phyloP scores from a whole-genome alignment of 1,140 invertebrate species.

The Melanaphis sacchari region DNA sequence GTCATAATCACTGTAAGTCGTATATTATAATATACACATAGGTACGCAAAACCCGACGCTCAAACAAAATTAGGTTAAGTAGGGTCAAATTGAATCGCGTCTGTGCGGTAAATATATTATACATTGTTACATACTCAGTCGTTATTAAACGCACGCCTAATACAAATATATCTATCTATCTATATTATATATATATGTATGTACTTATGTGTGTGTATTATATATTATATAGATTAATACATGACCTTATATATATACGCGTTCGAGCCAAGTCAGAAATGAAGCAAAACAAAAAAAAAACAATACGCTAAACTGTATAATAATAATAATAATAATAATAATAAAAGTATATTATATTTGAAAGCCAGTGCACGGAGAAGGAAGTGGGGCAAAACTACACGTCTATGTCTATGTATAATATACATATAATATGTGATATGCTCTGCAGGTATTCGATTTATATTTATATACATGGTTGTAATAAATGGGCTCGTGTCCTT shows the following conservation, averaged over 20 bases:
- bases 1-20: neutral
- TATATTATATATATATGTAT: no score
- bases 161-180: no score
- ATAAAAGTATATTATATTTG: neutral
- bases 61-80: neutral
- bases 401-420: neutral
- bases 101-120: neutral
- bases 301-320: neutral
- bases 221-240: neutral
- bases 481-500: slow-evolving; percentile 39
- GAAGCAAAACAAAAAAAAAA: neutral
- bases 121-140: neutral
- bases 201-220: neutral
- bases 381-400: neutral
- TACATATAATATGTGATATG: neutral
- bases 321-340: neutral
- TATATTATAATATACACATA: neutral
- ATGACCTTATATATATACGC: neutral
- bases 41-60: neutral
- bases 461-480: slow-evolving; percentile 11
- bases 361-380: neutral
- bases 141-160: neutral
- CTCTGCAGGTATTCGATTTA: neutral
- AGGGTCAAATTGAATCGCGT: neutral
- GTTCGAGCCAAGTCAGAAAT: neutral